phyloP scores from a whole-genome alignment of 1,140 invertebrate genomes.

The Eupristina koningsbergeri region DNA sequence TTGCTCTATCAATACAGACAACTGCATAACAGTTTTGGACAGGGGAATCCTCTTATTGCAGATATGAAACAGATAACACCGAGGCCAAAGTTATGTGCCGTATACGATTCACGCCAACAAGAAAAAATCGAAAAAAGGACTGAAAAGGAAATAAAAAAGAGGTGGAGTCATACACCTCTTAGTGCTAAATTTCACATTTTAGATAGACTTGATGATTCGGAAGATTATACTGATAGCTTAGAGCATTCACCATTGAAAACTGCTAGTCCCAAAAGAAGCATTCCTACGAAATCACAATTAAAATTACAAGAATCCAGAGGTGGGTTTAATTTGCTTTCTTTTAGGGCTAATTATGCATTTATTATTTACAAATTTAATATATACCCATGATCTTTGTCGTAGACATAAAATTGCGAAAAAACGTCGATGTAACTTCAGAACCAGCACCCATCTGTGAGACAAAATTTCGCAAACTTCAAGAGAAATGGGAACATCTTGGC shows the following conservation, averaged over 20 bases:
- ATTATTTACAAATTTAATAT: not conserved
- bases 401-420: conserved; percentile 28
- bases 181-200: conserved; percentile 82
- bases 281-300: conserved; percentile 50
- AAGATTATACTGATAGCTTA: conserved; percentile 83
- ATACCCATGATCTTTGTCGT: not conserved
- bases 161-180: conserved; percentile 79
- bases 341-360: not conserved
- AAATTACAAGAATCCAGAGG: conserved; percentile 52
- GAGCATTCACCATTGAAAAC: conserved; percentile 74
- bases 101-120: conserved; percentile 66
- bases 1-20: conserved; percentile 85
- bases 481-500: conserved; percentile 88
- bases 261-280: conserved; percentile 61
- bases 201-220: conserved; percentile 80
- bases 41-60: not conserved
- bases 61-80: not conserved
- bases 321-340: not conserved
- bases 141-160: conserved; percentile 77
- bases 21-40: conserved; percentile 82
- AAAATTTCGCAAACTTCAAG: conserved; percentile 84
- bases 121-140: conserved; percentile 69
- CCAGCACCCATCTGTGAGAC: conserved; percentile 63
- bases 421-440: not conserved
- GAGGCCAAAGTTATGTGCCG: conserved; percentile 80